Evolutionary conservation across 2,113 vertebrate species (phyloP).

Genomic region (Sander lucioperca): DNA sequence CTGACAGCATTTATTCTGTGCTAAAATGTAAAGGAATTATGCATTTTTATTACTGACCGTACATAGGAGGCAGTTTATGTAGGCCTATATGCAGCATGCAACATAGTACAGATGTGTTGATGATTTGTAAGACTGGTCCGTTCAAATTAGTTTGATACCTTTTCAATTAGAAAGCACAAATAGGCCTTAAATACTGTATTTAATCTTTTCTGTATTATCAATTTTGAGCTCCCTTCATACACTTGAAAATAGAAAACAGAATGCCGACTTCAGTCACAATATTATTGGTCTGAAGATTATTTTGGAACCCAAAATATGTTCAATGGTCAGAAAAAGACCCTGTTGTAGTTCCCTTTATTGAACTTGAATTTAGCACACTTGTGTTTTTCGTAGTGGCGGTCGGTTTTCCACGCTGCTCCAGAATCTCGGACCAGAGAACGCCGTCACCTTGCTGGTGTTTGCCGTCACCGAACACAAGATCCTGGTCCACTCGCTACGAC

Average conservation of each 20-base stretch:
- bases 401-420: conserved; percentile 96
- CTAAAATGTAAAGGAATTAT: neutral
- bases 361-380: neutral
- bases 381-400: conserved; percentile 86
- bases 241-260: neutral
- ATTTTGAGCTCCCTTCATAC: neutral
- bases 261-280: neutral
- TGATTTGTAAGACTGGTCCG: neutral
- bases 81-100: neutral
- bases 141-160: too few relatives aligned
- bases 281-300: neutral
- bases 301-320: neutral
- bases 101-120: neutral
- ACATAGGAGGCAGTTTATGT: neutral
- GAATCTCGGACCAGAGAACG: conserved; percentile 96
- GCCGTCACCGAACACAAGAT: conserved; percentile 98
- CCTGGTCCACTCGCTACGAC: conserved; percentile 95
- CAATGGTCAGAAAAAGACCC: neutral
- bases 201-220: neutral
- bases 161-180: neutral
- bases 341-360: too few relatives aligned
- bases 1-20: neutral
- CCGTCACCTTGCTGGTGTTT: conserved; percentile 93
- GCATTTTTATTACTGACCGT: neutral
- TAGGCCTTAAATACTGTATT: neutral